phyloP scores from a whole-genome alignment of 2,113 vertebrate species.

The Strix uralensis region DNA sequence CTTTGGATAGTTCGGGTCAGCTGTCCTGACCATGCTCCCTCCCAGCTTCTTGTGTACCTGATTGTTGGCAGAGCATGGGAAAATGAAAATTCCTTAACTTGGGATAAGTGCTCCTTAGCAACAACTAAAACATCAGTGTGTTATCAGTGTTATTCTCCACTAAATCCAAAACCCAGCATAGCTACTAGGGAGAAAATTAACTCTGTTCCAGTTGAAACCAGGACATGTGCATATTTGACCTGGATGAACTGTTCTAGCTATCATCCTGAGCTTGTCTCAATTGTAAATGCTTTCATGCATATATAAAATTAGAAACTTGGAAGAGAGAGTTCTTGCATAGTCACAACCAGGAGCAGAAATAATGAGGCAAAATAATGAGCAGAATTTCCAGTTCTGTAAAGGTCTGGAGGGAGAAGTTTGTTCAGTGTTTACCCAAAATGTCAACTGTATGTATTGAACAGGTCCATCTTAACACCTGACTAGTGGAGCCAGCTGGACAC shows the following conservation, averaged over 20 bases:
- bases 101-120: too few relatives aligned
- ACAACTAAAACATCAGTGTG: too few relatives aligned
- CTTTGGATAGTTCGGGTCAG: too few relatives aligned
- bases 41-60: too few relatives aligned
- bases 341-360: neutral
- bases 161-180: too few relatives aligned
- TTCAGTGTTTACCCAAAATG: neutral
- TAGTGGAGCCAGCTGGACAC: neutral
- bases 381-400: neutral
- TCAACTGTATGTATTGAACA: neutral
- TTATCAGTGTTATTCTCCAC: too few relatives aligned
- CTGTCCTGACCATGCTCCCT: too few relatives aligned
- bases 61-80: too few relatives aligned
- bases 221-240: neutral
- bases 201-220: too few relatives aligned
- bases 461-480: neutral
- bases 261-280: neutral
- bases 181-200: too few relatives aligned
- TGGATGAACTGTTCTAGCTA: neutral
- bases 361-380: neutral
- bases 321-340: neutral
- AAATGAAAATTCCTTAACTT: too few relatives aligned
- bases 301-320: neutral
- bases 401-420: neutral
- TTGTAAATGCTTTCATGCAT: neutral